A percentile compares a stretch with the other conserved stretches of the same genome.
Evolutionary conservation across 1,140 invertebrate genomes (phyloP).

Genomic region (Achatina immaculata): DNA sequence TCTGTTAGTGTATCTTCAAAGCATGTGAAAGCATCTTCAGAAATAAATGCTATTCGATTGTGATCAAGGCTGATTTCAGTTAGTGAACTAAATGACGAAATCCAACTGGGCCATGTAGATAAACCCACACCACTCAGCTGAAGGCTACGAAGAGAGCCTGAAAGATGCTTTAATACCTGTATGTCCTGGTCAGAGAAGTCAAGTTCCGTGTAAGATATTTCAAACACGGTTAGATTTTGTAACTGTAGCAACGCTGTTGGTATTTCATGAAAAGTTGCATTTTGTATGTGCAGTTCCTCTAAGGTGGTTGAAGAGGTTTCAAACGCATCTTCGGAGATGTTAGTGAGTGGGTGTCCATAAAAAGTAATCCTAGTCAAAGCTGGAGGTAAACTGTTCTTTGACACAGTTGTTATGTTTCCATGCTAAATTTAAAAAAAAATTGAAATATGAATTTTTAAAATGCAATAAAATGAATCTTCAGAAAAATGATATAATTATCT

Average conservation of each 20-base stretch:
- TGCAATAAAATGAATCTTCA: too few species aligned
- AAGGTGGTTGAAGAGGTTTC: neutral
- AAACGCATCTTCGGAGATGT: neutral
- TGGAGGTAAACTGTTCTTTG: neutral
- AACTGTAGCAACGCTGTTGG: neutral
- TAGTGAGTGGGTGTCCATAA: neutral
- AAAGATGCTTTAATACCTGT: neutral
- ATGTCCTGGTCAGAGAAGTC: neutral
- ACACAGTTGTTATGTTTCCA: neutral
- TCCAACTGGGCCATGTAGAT: neutral
- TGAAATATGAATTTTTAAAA: neutral
- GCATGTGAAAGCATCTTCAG: neutral
- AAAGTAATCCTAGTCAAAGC: neutral
- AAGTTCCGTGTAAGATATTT: neutral
- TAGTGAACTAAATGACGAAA: neutral
- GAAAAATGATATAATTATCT: too few species aligned
- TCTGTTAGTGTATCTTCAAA: neutral
- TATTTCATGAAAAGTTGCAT: neutral
- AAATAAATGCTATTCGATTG: neutral
- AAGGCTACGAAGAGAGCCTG: neutral
- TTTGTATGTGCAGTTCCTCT: neutral
- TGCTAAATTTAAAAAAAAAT: neutral
- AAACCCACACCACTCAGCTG: neutral
- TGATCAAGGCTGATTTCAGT: neutral
- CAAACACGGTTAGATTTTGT: neutral